These are phyloP conservation scores for Notospermus geniculatus DNA, from an alignment of 1,140 invertebrate genomes.

Conservation along the genomic window DNA sequence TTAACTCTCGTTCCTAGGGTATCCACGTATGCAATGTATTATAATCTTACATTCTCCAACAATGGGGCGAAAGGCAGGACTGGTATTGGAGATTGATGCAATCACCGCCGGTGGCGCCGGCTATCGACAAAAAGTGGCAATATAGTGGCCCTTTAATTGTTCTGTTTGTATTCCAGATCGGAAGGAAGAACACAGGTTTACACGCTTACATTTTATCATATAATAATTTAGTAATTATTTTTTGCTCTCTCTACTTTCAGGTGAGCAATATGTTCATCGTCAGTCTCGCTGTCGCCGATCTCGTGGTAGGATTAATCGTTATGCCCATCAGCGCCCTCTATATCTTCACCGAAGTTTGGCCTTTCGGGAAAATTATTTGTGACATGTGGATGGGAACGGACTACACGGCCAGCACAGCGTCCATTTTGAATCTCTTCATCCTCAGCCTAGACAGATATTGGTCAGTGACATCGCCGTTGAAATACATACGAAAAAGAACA, in stretches of 20 bases:
- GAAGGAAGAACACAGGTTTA: no score
- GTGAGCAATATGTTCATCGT: constrained; percentile 69
- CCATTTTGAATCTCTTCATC: constrained; percentile 65
- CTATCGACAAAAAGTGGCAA: no score
- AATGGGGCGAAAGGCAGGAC: no score
- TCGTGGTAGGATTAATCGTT: constrained; percentile 65
- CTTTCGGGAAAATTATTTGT: constrained; percentile 60
- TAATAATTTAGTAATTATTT: no score
- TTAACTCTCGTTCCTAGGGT: no score
- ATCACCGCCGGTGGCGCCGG: no score
- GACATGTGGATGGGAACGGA: constrained; percentile 59
- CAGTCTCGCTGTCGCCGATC: constrained; percentile 65
- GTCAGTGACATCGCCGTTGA: constrained; percentile 64
- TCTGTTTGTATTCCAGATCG: no score
- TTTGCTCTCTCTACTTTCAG: constrained; percentile 52
- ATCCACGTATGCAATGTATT: no score
- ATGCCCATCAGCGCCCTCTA: constrained; percentile 67
- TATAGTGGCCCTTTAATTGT: no score
- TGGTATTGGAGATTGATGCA: no score
- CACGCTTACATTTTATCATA: no score
- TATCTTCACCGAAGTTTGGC: constrained; percentile 63
- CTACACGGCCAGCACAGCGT: constrained; percentile 66
- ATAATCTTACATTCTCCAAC: no score
- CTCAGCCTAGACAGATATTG: constrained; percentile 55
- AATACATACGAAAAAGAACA: constrained; percentile 63